phyloP scores from a whole-genome alignment of 2,888 invertebrate species.

The Sarcophaga subvicina region DNA sequence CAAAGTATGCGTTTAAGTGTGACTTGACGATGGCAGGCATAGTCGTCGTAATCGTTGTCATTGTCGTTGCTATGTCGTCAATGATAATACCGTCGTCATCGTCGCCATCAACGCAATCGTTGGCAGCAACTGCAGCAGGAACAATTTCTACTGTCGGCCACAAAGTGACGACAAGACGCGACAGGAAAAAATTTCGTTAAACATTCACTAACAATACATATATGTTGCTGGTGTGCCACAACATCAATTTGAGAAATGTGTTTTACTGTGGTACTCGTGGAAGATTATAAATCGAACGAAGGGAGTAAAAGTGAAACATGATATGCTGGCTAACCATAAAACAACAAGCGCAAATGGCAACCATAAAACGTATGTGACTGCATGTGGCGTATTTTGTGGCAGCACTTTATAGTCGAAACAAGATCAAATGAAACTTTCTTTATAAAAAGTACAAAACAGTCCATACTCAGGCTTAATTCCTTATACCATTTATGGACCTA shows the following conservation, averaged over 20 bases:
- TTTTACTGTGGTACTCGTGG: slow-evolving; percentile 22
- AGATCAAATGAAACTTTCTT: background rate
- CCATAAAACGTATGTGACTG: slow-evolving; percentile 54
- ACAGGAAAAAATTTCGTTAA: slow-evolving; percentile 54
- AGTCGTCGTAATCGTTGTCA: slow-evolving; percentile 29
- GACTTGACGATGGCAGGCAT: slow-evolving; percentile 55
- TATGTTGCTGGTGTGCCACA: slow-evolving; percentile 4
- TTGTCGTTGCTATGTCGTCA: slow-evolving; percentile 31
- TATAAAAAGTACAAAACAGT: no score
- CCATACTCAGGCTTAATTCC: background rate
- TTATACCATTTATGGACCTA: no score
- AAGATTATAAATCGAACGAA: slow-evolving; percentile 47
- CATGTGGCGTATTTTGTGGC: slow-evolving; percentile 3
- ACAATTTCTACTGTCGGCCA: slow-evolving; percentile 37
- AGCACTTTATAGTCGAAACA: no score
- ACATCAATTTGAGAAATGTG: background rate
- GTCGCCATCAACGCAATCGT: slow-evolving; percentile 22
- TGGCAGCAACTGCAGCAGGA: slow-evolving; percentile 23
- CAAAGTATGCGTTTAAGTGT: slow-evolving; percentile 71
- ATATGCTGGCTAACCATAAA: slow-evolving; percentile 56
- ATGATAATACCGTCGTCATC: slow-evolving; percentile 1
- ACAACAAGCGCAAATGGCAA: slow-evolving; percentile 60
- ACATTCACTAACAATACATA: slow-evolving; percentile 33
- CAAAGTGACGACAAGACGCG: slow-evolving; percentile 65
- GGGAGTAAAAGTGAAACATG: slow-evolving; percentile 60